phyloP scores from a whole-genome alignment of 2,113 vertebrate genomes.

The Piaya cayana region DNA sequence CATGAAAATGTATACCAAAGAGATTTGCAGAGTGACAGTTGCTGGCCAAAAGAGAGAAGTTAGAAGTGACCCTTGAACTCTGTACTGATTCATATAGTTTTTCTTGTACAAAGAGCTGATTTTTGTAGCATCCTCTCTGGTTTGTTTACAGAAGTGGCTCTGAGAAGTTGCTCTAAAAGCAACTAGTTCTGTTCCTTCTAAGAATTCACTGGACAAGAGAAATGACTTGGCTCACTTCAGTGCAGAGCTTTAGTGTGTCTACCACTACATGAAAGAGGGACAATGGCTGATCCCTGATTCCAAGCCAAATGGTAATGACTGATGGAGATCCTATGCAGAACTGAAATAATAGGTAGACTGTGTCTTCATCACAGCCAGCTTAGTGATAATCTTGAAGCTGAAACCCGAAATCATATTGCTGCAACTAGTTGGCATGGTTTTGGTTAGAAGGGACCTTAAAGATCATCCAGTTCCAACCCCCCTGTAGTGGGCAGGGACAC shows the following conservation, averaged over 20 bases:
- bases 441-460: too few species aligned
- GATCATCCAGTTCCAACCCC: too few species aligned
- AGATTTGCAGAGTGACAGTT: neutral
- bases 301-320: neutral
- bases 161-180: neutral
- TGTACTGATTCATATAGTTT: neutral
- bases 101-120: neutral
- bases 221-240: neutral
- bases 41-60: neutral
- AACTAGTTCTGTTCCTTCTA: neutral
- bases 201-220: neutral
- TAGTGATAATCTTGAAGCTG: neutral
- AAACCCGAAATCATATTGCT: too few species aligned
- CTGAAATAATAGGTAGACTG: neutral
- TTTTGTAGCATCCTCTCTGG: neutral
- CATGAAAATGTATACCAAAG: neutral
- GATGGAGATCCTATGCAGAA: neutral
- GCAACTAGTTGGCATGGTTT: too few species aligned
- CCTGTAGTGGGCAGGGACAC: too few species aligned
- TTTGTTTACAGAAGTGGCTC: neutral
- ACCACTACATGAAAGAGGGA: neutral
- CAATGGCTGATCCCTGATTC: neutral
- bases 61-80: neutral
- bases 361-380: fast-evolving
- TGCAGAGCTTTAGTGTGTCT: neutral